Evolutionary conservation across 2,797 vertebrate species (phyloP).

Genomic region (Crocidura indochinensis): DNA sequence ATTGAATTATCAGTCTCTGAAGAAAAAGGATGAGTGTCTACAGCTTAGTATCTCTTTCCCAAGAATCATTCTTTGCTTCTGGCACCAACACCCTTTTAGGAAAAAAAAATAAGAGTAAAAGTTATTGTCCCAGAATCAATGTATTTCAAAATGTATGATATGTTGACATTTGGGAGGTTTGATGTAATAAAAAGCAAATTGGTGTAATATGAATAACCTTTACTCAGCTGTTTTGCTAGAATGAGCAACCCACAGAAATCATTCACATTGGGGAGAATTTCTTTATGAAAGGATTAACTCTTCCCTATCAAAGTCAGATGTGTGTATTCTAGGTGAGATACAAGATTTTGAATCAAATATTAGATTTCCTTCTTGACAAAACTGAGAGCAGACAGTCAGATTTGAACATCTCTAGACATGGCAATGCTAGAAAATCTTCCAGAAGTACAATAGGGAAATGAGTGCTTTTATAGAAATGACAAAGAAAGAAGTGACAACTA

Average conservation of each 20-base stretch:
- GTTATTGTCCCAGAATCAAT: constrained; percentile 90
- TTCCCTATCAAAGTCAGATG: constrained; percentile 84
- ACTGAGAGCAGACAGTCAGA: constrained; percentile 64
- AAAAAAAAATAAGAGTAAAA: constrained; percentile 92
- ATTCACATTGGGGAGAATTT: constrained; percentile 84
- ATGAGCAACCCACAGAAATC: constrained; percentile 82
- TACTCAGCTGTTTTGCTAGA: constrained; percentile 77
- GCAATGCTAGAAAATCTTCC: constrained; percentile 61
- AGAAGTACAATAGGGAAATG: constrained; percentile 71
- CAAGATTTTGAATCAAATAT: constrained; percentile 79
- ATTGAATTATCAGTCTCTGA: constrained; percentile 89
- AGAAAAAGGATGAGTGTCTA: constrained; percentile 91
- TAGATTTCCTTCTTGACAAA: constrained; percentile 80
- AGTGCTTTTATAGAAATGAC: constrained; percentile 75
- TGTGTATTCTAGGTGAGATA: constrained; percentile 76
- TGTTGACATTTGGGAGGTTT: constrained; percentile 87
- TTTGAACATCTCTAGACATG: constrained; percentile 50
- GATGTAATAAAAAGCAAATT: constrained; percentile 87
- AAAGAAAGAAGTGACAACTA: constrained; percentile 78
- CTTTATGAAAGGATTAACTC: constrained; percentile 84
- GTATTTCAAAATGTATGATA: constrained; percentile 84
- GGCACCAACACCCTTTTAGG: constrained; percentile 92
- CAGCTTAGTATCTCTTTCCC: constrained; percentile 91
- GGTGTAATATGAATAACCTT: constrained; percentile 88
- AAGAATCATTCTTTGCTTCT: constrained; percentile 94